Conservation (phyloP, 2,113 vertebrate genomes). For the Echinops telfairi region DNA sequence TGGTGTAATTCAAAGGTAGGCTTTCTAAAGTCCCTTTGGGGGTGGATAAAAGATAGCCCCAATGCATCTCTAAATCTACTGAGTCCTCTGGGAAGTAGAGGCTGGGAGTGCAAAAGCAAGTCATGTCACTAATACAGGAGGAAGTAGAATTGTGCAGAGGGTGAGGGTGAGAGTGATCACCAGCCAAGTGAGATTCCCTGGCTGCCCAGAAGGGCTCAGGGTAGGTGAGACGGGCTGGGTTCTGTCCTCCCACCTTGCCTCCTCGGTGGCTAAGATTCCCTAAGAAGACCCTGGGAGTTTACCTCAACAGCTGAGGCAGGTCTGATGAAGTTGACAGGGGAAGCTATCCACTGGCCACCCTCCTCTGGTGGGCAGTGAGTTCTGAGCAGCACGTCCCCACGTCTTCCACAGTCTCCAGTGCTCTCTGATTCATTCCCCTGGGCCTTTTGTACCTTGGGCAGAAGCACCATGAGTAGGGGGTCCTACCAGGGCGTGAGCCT, state of each 20-base stretch:
- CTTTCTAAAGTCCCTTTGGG: conserved; percentile 1
- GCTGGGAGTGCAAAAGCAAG: not conserved
- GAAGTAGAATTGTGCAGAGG: not conserved
- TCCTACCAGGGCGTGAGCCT: not conserved
- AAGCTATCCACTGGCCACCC: not conserved
- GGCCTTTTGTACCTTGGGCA: conserved; percentile 4
- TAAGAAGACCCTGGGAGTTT: not conserved
- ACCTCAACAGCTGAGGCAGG: not conserved
- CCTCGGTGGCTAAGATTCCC: not conserved
- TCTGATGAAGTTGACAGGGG: not conserved
- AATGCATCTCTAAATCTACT: not conserved
- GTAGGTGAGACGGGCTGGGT: too few species aligned
- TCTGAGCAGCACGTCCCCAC: not conserved
- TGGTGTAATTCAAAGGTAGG: not conserved
- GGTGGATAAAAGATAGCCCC: not conserved
- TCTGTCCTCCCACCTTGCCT: too few species aligned
- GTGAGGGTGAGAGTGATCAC: not conserved
- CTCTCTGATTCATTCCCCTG: not conserved
- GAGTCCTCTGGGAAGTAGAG: not conserved
- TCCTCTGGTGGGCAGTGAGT: not conserved
- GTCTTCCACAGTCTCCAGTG: not conserved
- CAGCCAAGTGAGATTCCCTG: not conserved
- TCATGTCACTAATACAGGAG: too few species aligned
- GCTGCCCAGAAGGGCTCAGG: too few species aligned
- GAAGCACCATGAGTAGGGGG: not conserved